Base-by-base conservation (phyloP, 2,888 invertebrate genomes). In the Eupithecia pulchellata region DNA sequence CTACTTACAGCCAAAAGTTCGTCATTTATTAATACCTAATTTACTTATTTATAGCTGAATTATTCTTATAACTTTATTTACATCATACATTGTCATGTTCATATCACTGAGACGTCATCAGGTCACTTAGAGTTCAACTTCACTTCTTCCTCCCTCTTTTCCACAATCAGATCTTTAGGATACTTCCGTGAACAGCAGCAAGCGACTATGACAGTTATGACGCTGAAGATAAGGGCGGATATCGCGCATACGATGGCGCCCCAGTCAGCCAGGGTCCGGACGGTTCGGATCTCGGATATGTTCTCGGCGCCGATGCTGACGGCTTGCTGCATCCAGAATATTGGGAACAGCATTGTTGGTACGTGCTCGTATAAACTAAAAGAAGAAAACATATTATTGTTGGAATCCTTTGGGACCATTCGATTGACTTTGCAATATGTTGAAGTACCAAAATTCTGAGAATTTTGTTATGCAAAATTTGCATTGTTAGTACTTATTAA, bases 321-420 rank as follows among this genome's bases (percentile, higher is more conserved):
- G 69, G 92, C 95, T 83, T 97, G 96, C 81, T 97, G 96, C 79
- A 98, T 96, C 97, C 97, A 98, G 72, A 98, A 94, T 68, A 97
- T 95, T 0, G 98, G 98, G 79, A 97, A 96, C 84, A 96, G 96
- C 77, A 96, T 94, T 66, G 89, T 95, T 1, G 97, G 97, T 1
- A 97, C 95, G 29, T 96, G 88, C 77, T 95, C 92, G 85, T 95
- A 97, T 58, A 97, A 83, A 0, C 97, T 97, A 91, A 93, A 90
- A 60, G 32, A 62, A 74, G 68, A 14, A n/a, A 20, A 55, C 4
- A 58, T 42, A 42, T 17, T 39, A 39, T 39, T 5, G 17, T 17
- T 39, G 39, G 4, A 17, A 39, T 2, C 17, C n/a, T n/a, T n/a
- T n/a, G n/a, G n/a, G n/a, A n/a, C n/a, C n/a, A n/a, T n/a, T n/a